Evolutionary conservation across 2,113 vertebrate species (phyloP).

Genomic region (Ascaphus truei): DNA sequence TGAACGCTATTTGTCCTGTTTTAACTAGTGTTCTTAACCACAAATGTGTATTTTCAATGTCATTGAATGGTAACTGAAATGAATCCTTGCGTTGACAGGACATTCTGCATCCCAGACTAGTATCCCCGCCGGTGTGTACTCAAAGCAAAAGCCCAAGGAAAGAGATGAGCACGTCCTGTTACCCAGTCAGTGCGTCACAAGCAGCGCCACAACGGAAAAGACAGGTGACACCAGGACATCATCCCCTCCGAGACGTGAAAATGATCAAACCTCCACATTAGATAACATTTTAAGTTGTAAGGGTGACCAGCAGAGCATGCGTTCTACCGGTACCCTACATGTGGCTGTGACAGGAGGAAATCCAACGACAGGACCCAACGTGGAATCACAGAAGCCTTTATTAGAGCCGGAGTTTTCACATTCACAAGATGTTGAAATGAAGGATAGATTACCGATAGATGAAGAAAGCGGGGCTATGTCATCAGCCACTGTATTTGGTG

Average conservation of each 20-base stretch:
- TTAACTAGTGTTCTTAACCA: no score
- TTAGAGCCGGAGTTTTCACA: neutral
- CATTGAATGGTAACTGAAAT: no score
- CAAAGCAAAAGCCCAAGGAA: neutral
- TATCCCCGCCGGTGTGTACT: neutral
- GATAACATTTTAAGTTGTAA: neutral
- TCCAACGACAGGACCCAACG: neutral
- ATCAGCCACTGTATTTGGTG: neutral
- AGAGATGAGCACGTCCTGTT: neutral
- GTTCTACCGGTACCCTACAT: neutral
- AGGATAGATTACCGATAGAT: neutral
- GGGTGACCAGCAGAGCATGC: neutral
- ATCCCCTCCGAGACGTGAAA: neutral
- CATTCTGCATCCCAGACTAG: neutral
- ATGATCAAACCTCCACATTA: neutral
- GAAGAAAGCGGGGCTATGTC: neutral
- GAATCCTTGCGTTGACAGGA: neutral
- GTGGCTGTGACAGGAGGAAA: neutral
- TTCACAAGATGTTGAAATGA: neutral
- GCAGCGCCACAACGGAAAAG: neutral
- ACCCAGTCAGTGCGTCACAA: no score
- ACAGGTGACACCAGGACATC: neutral
- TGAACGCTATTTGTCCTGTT: no score
- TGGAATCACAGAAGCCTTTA: neutral
- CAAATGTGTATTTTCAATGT: no score